Base-by-base conservation (phyloP, 1,140 invertebrate genomes). In the Bilobella aurantiaca region DNA sequence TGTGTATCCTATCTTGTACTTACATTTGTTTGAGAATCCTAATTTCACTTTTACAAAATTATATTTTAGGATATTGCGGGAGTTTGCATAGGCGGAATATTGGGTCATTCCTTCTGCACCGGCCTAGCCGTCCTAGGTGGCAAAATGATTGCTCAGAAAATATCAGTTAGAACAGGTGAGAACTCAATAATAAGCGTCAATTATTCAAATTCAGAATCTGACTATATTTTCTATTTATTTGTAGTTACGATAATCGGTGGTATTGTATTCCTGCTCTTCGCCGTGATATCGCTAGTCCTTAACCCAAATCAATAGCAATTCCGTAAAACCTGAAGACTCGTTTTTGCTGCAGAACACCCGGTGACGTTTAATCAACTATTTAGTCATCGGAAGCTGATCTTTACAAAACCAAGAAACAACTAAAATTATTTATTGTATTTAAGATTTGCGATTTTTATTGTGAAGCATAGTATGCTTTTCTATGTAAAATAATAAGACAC, bases 41-140 rank as follows among this genome's bases (percentile, higher is more conserved):
- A n/a, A 18, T 18, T 42, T 42, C 18, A 42, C 34, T 42, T 42
- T 42, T n/a, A n/a, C n/a, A n/a, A 42, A 42, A 42, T 42, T 42
- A 42, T 12, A 8, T 42, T 42, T 53, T 75, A 96, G 87, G 85
- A 96, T 82, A 86, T 95, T 18, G 83, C 87, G 74, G 96, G 95
- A 65, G 94, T 99, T 0, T 90, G 94, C 64, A 74, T 95, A 57
- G 96, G 96, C 27, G 95, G 94, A 37, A 82, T 93, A 70, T 75
- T 96, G 62, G 96, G 96, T 2, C 96, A 99, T 79, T 87, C 87
- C 8, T 80, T 97, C 59, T 99, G 96, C 79, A 98, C 96, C 12
- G 93, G 93, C 18, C 79, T 98, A 70, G 96, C 96, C 74, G 96
- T 99, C 49, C 82, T 99, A 68, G 95, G 94, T 23, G 96, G 96